Conservation (phyloP, 2,113 vertebrate genomes). For the Gymnobelideus leadbeateri region DNA sequence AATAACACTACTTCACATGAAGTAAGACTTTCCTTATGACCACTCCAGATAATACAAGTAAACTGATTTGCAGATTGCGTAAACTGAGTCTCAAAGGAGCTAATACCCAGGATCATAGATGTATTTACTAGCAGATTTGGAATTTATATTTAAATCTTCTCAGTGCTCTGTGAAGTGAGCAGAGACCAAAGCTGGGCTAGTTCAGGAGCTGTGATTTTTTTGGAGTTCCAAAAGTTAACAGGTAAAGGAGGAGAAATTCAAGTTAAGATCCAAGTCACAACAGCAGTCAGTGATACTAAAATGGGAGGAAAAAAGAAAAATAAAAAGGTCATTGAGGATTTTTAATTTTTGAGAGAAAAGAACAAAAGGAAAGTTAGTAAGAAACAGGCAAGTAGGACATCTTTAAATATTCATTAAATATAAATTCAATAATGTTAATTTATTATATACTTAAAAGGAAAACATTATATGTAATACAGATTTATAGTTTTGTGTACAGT, state of each 20-base stretch:
- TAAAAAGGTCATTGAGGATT: neutral
- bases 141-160: neutral
- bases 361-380: neutral
- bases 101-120: neutral
- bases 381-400: neutral
- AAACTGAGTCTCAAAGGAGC: neutral
- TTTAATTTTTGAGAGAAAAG: neutral
- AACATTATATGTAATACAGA: neutral
- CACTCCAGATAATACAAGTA: neutral
- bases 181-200: neutral
- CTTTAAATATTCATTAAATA: neutral
- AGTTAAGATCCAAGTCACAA: neutral
- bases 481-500: neutral
- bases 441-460: neutral
- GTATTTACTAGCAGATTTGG: neutral
- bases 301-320: neutral
- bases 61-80: neutral
- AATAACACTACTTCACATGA: neutral
- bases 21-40: neutral
- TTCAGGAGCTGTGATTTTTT: neutral
- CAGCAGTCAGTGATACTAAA: neutral
- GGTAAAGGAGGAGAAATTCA: neutral
- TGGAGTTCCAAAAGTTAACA: neutral
- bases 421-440: neutral
- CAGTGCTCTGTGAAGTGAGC: neutral